phyloP scores from a whole-genome alignment of 2,113 vertebrate species.

The Labeo catla region DNA sequence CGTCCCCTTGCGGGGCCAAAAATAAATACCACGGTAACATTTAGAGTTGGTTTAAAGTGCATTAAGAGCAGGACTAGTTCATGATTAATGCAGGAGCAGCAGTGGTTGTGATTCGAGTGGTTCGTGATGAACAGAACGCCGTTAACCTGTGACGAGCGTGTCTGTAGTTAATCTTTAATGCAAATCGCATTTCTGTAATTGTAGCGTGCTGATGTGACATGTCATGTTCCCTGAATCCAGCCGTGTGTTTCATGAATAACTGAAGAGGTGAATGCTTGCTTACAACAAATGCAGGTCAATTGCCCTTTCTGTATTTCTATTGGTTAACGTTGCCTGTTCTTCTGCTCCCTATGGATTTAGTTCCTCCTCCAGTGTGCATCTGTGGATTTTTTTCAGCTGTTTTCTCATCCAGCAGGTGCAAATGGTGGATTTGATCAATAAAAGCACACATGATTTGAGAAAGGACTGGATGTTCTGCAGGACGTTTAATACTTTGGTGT shows the following conservation, averaged over 20 bases:
- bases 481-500: not conserved
- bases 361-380: not conserved
- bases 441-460: not conserved
- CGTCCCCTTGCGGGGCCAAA: not conserved
- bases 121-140: not conserved
- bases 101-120: not conserved
- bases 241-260: constrained; percentile 28
- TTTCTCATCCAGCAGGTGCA: not conserved
- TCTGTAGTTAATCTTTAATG: constrained; percentile 22
- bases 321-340: not conserved
- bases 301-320: not conserved
- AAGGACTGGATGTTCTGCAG: not conserved
- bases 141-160: not conserved
- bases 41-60: not conserved
- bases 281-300: not conserved
- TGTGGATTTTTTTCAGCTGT: not conserved
- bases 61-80: not conserved
- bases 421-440: not conserved
- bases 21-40: constrained; percentile 1
- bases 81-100: constrained; percentile 1
- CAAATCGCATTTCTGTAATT: constrained; percentile 10
- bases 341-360: not conserved
- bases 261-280: not conserved
- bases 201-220: constrained; percentile 20
- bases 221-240: not conserved